Conservation (phyloP, 1,140 invertebrate genomes). For the Drosophila leontia region DNA sequence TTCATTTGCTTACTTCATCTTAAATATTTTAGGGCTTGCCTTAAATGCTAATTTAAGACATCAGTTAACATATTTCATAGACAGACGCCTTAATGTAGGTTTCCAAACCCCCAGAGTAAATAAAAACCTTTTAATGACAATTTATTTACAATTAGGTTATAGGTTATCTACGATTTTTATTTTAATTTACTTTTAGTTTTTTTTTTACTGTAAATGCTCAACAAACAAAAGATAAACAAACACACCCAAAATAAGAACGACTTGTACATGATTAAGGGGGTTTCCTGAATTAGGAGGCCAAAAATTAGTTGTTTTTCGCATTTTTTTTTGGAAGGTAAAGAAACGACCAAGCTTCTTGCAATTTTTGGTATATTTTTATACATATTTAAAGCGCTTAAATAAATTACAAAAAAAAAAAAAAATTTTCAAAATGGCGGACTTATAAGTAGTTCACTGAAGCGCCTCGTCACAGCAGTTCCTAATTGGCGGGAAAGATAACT, state of each 20-base stretch:
- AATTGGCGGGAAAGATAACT: too few species aligned
- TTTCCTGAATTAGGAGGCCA: too few species aligned
- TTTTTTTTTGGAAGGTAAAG: too few species aligned
- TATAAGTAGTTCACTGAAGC: too few species aligned
- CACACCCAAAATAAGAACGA: not conserved
- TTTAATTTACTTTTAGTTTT: slow-evolving; percentile 20
- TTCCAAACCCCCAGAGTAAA: not conserved
- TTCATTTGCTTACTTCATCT: not conserved
- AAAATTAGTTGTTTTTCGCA: too few species aligned
- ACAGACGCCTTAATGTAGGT: not conserved
- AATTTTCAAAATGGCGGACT: too few species aligned
- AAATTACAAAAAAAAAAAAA: too few species aligned
- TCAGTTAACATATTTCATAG: not conserved
- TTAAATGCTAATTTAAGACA: not conserved
- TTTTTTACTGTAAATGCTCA: slow-evolving; percentile 22
- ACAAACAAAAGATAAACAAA: slow-evolving; percentile 1
- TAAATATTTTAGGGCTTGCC: not conserved
- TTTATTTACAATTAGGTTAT: slow-evolving; percentile 20
- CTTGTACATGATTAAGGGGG: slow-evolving; percentile 26
- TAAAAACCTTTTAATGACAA: not conserved
- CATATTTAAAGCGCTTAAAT: too few species aligned
- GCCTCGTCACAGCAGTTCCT: too few species aligned
- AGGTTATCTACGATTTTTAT: slow-evolving; percentile 4
- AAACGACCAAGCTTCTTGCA: too few species aligned
- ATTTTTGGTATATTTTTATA: too few species aligned